phyloP scores from a whole-genome alignment of 2,113 vertebrate genomes.

The Callaeas wilsoni region DNA sequence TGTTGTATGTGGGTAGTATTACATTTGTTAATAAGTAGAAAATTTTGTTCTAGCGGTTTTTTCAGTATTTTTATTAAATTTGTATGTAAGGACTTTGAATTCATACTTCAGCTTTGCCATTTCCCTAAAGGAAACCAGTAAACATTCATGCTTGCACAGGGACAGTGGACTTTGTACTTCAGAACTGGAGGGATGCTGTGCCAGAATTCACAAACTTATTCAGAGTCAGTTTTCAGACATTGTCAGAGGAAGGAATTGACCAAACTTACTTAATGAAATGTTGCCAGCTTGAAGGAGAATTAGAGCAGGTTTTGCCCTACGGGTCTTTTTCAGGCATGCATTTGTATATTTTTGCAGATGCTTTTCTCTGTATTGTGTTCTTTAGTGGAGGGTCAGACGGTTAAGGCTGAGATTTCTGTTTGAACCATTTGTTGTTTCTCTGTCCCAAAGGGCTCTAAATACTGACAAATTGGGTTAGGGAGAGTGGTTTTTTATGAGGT shows the following conservation, averaged over 20 bases:
- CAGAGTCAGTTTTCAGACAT: neutral
- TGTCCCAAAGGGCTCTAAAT: neutral
- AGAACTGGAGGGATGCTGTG: neutral
- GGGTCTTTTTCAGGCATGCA: neutral
- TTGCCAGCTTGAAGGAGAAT: neutral
- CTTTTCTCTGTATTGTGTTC: neutral
- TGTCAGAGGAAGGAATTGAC: neutral
- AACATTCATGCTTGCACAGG: neutral
- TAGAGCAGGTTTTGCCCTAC: neutral
- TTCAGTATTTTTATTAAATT: neutral
- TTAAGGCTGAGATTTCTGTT: neutral
- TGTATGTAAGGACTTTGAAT: neutral
- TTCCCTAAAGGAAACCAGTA: neutral
- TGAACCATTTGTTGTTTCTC: neutral
- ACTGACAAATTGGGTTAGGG: accelerated
- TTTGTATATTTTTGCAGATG: neutral
- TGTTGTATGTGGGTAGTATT: accelerated
- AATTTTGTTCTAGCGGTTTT: neutral
- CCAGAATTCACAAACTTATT: neutral
- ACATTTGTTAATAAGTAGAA: neutral
- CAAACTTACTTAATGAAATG: neutral
- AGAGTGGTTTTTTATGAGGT: neutral
- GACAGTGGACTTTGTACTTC: neutral
- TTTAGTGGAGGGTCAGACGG: neutral
- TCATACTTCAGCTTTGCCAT: neutral